A percentile compares a stretch with the other conserved stretches of the same genome.
These are phyloP conservation scores for Phrixothrix hirtus DNA, from an alignment of 2,888 invertebrate genomes.

Conservation along the genomic window DNA sequence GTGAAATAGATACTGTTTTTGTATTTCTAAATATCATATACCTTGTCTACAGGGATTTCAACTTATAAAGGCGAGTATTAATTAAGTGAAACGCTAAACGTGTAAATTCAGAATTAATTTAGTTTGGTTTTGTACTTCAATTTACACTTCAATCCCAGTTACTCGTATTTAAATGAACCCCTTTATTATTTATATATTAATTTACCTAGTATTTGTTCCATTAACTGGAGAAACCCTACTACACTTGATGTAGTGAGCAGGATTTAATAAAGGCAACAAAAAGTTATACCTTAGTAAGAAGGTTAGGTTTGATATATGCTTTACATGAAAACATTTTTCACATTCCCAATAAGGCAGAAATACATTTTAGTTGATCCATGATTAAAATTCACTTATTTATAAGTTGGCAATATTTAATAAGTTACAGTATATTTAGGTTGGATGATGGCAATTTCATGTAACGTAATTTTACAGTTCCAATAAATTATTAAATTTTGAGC, in stretches of 20 bases:
- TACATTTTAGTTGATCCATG: neutral
- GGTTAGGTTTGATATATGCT: neutral
- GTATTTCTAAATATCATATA: no score
- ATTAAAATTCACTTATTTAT: neutral
- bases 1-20: no score
- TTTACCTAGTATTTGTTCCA: neutral
- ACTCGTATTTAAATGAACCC: neutral
- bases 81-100: slow-evolving; percentile 8
- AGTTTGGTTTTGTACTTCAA: slow-evolving; percentile 7
- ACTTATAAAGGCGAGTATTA: slow-evolving; percentile 12
- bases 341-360: neutral
- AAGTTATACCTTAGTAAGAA: neutral
- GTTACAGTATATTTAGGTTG: no score
- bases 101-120: slow-evolving; percentile 11
- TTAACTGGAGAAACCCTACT: neutral
- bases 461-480: neutral
- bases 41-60: slow-evolving; percentile 10
- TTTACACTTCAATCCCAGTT: slow-evolving; percentile 7
- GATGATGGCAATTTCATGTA: neutral
- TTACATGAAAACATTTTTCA: neutral
- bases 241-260: slow-evolving; percentile 2
- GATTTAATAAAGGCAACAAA: neutral
- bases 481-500: no score
- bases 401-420: neutral
- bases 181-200: slow-evolving; percentile 10